Evolutionary conservation across 2,113 vertebrate species (phyloP).

Genomic region (Corythoichthys intestinalis): DNA sequence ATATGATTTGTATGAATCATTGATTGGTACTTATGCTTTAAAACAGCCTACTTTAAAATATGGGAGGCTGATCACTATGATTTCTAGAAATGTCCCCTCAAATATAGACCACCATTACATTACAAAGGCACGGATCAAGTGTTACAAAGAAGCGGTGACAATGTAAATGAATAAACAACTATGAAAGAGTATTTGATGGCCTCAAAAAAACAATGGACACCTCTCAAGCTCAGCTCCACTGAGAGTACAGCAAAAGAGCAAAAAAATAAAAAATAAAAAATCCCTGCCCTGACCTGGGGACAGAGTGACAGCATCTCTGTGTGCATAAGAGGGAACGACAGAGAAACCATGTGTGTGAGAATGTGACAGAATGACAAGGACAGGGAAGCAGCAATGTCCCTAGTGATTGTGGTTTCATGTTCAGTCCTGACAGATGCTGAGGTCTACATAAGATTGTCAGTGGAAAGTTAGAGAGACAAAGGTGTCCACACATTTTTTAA

Average conservation of each 20-base stretch:
- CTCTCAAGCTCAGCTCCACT: constrained; percentile 32
- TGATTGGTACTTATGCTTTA: too few relatives aligned
- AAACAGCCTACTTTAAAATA: too few relatives aligned
- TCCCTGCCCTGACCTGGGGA: constrained; percentile 50
- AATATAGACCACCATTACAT: neutral
- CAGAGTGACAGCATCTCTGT: constrained; percentile 37
- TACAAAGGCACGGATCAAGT: neutral
- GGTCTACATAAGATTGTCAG: constrained; percentile 29
- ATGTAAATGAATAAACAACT: neutral
- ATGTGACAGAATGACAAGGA: constrained; percentile 58
- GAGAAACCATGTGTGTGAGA: constrained; percentile 14
- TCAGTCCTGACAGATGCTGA: constrained; percentile 45
- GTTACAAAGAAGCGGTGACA: neutral
- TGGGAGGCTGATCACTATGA: neutral
- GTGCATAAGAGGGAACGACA: constrained; percentile 16
- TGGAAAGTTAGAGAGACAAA: constrained; percentile 25
- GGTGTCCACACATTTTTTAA: neutral
- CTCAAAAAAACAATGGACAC: constrained; percentile 25
- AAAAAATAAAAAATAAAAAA: constrained; percentile 12
- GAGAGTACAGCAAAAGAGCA: constrained; percentile 23
- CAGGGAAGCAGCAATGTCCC: constrained; percentile 47
- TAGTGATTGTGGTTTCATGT: constrained; percentile 43
- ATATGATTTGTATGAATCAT: too few relatives aligned
- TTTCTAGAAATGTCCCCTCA: neutral
- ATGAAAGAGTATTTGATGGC: constrained; percentile 7